Percentiles rank a stretch among this genome's conserved stretches.
phyloP scores from a whole-genome alignment of 2,888 invertebrate genomes.

The Agonopterix arenella region DNA sequence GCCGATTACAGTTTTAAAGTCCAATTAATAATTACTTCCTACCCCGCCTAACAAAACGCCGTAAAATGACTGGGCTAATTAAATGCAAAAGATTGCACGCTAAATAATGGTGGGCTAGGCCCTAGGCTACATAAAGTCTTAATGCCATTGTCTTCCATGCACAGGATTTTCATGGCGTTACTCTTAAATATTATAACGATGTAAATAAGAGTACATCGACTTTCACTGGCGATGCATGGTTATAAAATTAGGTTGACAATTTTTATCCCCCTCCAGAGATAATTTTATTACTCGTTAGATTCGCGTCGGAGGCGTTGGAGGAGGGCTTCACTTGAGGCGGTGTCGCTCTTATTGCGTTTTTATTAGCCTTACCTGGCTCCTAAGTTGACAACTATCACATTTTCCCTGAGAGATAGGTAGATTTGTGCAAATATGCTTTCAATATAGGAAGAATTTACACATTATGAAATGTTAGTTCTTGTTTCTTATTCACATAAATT shows the following conservation, averaged over 20 bases:
- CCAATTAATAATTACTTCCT: too few relatives aligned
- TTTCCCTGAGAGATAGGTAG: conserved; percentile 44
- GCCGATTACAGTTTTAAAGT: too few relatives aligned
- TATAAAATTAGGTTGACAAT: conserved; percentile 20
- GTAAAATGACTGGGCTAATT: too few relatives aligned
- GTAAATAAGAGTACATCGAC: neutral
- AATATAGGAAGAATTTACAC: neutral
- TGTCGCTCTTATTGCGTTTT: conserved; percentile 61
- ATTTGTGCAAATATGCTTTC: conserved; percentile 36
- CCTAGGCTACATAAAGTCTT: too few relatives aligned
- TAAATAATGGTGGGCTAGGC: too few relatives aligned
- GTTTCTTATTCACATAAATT: too few relatives aligned
- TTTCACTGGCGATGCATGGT: conserved; percentile 1
- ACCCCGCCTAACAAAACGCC: too few relatives aligned
- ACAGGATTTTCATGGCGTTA: too few relatives aligned
- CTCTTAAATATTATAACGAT: neutral
- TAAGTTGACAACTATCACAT: conserved; percentile 42
- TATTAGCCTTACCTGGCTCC: conserved; percentile 40
- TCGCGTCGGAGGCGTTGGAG: conserved; percentile 35
- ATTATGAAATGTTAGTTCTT: too few relatives aligned
- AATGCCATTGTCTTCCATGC: too few relatives aligned
- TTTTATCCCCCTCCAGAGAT: conserved; percentile 55
- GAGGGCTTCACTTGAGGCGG: conserved; percentile 21
- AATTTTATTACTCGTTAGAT: conserved; percentile 67
- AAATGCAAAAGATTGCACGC: too few relatives aligned